These are phyloP conservation scores for Iphiclides podalirius DNA, from an alignment of 2,888 invertebrate species.

Conservation along the genomic window DNA sequence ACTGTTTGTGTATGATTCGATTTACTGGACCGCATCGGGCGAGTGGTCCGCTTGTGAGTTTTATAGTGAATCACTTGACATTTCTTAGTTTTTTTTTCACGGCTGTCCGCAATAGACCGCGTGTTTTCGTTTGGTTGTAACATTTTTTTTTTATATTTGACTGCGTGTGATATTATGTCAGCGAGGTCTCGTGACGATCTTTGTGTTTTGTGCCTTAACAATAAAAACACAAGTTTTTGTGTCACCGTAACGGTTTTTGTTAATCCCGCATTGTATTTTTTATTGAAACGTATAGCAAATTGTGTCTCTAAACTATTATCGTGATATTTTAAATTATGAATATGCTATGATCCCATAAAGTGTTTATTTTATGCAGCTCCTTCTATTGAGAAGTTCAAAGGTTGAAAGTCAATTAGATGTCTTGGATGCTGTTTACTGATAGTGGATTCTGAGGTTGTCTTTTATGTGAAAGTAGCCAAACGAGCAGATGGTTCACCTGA, in stretches of 20 bases:
- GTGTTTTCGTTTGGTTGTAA: slow-evolving; percentile 50
- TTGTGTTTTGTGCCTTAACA: slow-evolving; percentile 45
- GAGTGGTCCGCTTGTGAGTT: slow-evolving; percentile 38
- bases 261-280: not conserved
- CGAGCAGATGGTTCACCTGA: too few relatives aligned
- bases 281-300: too few relatives aligned
- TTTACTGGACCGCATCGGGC: slow-evolving; percentile 24
- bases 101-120: slow-evolving; percentile 31
- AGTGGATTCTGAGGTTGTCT: too few relatives aligned
- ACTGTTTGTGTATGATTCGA: slow-evolving; percentile 26
- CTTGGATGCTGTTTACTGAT: too few relatives aligned
- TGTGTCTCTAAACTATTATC: too few relatives aligned
- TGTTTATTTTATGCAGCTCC: too few relatives aligned
- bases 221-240: slow-evolving; percentile 58
- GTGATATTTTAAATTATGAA: too few relatives aligned
- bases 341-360: too few relatives aligned
- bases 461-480: too few relatives aligned
- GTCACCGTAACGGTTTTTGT: slow-evolving; percentile 48
- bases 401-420: too few relatives aligned
- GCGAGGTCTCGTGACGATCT: slow-evolving; percentile 45
- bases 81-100: slow-evolving; percentile 37
- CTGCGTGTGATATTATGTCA: slow-evolving; percentile 70
- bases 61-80: slow-evolving; percentile 66
- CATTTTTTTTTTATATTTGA: slow-evolving; percentile 50
- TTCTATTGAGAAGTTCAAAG: too few relatives aligned